Evolutionary conservation across 1,140 invertebrate genomes (phyloP), one percentile per base, ranked within the genome.

Genomic region (Drosophila subobscura): DNA sequence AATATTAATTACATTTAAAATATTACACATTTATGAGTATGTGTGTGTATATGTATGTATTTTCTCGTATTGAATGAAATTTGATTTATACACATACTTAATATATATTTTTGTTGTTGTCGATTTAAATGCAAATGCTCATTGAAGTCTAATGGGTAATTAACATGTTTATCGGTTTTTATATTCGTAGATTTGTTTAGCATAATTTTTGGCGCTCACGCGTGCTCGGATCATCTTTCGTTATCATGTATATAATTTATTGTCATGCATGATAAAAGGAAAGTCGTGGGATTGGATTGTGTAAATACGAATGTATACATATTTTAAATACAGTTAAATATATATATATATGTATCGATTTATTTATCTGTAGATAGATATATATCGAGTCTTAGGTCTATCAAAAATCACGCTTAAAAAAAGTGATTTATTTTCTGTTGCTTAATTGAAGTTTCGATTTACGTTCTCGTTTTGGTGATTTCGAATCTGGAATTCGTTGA

Each of bases 201-300:
- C 75, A 76, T 88, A 88, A 88, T 88, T 83, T 86, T 86, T 86
- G 83, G 83, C 77, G 81, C 73, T 77, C 53, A 14, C 71, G 72
- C 72, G 59, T 84, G 40, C 45, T 55, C 47, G 23, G 37, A 40
- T 54, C 50, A 60, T 61, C 67, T 10, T 73, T 64, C 7, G 56
- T 73, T 73, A 73, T 33, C 70, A 73, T 73, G 70, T 73, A 73
- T 72, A 73, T 88, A 76, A 79, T 76, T 79, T 88, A 88, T 88
- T 88, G 83, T 88, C 83, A 88, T 88, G 83, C 83, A 88, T 88
- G 83, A 88, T 88, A 88, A 88, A 88, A 54, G 60, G 57, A 72
- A 61, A 71, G 51, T 70, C 61, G 45, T 47, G 55, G 47, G 59
- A 79, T 66, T 59, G 44, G 59, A 78, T 60, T 52, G n/a, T 73